Percentiles rank a stretch among this genome's conserved stretches.
Conservation (phyloP, 2,113 vertebrate genomes). For the Procapra przewalskii region DNA sequence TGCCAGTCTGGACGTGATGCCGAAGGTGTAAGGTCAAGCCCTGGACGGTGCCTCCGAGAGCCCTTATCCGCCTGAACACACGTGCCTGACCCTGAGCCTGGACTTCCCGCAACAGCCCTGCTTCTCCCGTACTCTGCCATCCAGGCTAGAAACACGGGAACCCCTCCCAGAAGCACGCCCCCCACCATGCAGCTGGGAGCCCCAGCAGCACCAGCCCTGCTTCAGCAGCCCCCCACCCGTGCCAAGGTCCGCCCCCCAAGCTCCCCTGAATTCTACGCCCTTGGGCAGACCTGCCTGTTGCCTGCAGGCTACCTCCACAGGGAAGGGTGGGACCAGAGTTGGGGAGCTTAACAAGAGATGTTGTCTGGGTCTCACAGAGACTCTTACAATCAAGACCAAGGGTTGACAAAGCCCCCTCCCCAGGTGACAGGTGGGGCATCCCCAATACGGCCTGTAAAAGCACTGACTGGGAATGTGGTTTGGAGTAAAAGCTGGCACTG, state of each 20-base stretch:
- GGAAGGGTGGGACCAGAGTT: accelerated
- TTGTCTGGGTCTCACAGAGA: not conserved
- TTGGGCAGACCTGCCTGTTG: no score
- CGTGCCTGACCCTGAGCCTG: accelerated
- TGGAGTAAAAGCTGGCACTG: accelerated
- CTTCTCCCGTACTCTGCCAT: not conserved
- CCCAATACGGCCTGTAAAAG: accelerated
- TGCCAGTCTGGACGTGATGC: not conserved
- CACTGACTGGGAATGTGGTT: accelerated
- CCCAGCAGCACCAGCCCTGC: not conserved
- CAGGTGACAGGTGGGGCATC: not conserved
- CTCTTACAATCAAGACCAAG: not conserved
- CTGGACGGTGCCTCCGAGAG: accelerated
- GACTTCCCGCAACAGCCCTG: not conserved
- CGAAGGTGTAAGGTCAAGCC: not conserved
- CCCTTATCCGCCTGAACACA: not conserved
- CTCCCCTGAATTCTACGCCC: not conserved
- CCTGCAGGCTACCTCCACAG: accelerated
- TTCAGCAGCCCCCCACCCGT: accelerated
- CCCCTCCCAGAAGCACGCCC: not conserved
- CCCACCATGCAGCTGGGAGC: not conserved
- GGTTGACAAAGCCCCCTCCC: not conserved
- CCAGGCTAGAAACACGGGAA: not conserved
- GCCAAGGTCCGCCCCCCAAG: not conserved
- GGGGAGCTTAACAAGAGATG: accelerated